Evolutionary conservation across 92 coral and sea anemone species (phyloP).

Genomic region (Umimayanthus chanpuru): DNA sequence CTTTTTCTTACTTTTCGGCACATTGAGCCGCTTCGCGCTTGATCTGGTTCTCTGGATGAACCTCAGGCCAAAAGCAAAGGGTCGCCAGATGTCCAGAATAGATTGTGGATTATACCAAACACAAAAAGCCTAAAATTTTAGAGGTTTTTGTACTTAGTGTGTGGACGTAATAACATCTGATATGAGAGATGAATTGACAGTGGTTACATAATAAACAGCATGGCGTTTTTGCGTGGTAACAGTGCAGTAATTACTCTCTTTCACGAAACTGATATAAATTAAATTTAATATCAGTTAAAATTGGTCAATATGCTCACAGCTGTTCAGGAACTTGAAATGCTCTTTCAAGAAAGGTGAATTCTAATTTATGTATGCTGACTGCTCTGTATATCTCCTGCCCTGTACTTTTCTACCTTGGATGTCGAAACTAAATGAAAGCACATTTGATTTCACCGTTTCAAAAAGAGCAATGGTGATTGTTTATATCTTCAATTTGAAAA

Average conservation of each 20-base stretch:
- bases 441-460: background rate
- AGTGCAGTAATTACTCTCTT: slow-evolving; percentile 53
- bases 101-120: background rate
- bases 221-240: slow-evolving; percentile 62
- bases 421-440: background rate
- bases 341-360: slow-evolving; percentile 28
- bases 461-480: slow-evolving; percentile 15
- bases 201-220: slow-evolving; percentile 59
- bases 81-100: slow-evolving; percentile 8
- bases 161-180: slow-evolving; percentile 16
- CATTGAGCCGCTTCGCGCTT: background rate
- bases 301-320: slow-evolving; percentile 80
- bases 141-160: background rate
- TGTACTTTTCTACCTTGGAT: background rate
- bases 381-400: background rate
- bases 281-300: slow-evolving; percentile 70
- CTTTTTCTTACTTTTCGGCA: background rate
- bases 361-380: background rate
- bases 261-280: slow-evolving; percentile 74
- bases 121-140: background rate
- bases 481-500: slow-evolving; percentile 5
- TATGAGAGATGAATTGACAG: slow-evolving; percentile 25
- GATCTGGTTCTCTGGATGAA: background rate
- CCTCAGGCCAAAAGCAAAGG: background rate
- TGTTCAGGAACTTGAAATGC: slow-evolving; percentile 39